Evolutionary conservation across 2,113 vertebrate species (phyloP), one percentile per base, ranked within the genome.

Genomic region (Syrmaticus mikado): DNA sequence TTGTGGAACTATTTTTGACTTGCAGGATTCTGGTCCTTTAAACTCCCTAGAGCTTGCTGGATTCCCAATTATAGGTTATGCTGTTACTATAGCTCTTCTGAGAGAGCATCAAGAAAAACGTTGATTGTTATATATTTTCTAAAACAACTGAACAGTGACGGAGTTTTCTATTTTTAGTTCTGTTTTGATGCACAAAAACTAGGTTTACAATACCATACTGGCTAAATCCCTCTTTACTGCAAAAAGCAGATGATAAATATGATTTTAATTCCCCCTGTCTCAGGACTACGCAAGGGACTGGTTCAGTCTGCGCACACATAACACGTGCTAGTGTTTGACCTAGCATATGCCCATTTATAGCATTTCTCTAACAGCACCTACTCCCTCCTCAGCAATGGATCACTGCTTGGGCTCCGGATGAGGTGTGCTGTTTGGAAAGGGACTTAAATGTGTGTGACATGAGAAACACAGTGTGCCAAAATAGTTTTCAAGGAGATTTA

Each of bases 131-230:
- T 52, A 22, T 13, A 24, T 50, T 50, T 92, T 83, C 60, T 91
- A 1, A 0, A 94, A 85, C 36, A 83, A 75, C 74, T 50, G 67
- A 83, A 82, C 38, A 70, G 38, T 92, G 41, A 70, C 2, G 0
- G 28, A 3, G 9, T 81, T 95, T 97, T 91, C 91, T 89, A 61
- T 81, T 91, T 92, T 92, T 78, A 57, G 40, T 61, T 87, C 40
- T 71, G 32, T 92, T 92, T 92, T 83, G 32, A 65, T 78, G 89
- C 16, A n/a, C 19, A 68, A 72, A 80, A 91, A 7, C 30, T 74
- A 78, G 43, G 79, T 74, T 82, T 91, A 67, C 41, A 83, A 36
- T 72, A 82, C 50, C 28, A 13, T 38, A n/a, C 62, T 48, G 66
- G 1, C 80, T 90, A 68, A 94, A 65, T 78, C 45, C 11, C 43